Percentiles rank a stretch among this genome's conserved stretches.
Evolutionary conservation across 2,113 vertebrate genomes (phyloP).

Genomic region (Athene cunicularia): DNA sequence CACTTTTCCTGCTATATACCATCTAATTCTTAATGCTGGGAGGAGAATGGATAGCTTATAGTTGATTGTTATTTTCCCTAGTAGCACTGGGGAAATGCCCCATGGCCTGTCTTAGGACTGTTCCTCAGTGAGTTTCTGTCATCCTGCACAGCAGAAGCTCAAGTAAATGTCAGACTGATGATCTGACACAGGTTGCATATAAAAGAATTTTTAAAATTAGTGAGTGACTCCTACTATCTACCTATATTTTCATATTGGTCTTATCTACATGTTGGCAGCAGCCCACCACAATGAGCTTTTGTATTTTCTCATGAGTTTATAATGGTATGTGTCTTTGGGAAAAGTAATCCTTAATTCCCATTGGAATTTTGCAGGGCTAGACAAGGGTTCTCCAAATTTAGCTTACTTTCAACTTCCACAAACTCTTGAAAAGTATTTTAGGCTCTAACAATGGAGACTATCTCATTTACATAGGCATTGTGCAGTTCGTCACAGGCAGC

Average conservation of each 20-base stretch:
- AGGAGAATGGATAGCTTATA: neutral
- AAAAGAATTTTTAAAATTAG: neutral
- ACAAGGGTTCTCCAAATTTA: neutral
- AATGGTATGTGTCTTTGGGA: neutral
- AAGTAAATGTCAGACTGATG: neutral
- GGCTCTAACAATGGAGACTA: neutral
- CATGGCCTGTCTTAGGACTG: fast-evolving
- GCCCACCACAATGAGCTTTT: neutral
- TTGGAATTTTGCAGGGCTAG: neutral
- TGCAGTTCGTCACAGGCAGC: neutral
- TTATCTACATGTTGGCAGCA: neutral
- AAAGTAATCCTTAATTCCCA: neutral
- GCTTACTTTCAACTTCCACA: neutral
- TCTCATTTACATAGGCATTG: neutral
- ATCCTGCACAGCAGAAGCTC: neutral
- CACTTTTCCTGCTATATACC: neutral
- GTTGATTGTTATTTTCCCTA: neutral
- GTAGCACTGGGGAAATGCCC: neutral
- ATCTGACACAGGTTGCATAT: neutral
- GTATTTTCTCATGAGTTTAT: neutral
- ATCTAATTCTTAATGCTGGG: neutral
- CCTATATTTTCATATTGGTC: neutral
- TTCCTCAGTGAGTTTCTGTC: neutral
- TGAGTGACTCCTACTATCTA: neutral
- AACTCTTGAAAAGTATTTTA: neutral